These are phyloP conservation scores for Helicoverpa assulta DNA, from an alignment of 2,888 invertebrate species.

Conservation along the genomic window DNA sequence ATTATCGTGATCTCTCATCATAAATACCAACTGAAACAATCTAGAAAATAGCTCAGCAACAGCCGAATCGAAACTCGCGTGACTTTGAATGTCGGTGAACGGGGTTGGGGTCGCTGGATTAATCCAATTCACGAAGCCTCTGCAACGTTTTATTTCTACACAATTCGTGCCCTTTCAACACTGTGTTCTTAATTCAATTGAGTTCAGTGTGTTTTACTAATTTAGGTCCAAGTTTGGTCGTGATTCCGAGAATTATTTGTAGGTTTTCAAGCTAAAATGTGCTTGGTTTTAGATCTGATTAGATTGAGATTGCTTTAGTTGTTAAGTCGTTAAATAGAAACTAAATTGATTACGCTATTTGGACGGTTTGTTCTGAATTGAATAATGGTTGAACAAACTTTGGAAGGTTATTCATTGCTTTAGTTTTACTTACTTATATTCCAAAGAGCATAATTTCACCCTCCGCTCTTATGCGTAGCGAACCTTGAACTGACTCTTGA, in stretches of 20 bases:
- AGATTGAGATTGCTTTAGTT: slow-evolving; percentile 31
- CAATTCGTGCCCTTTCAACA: slow-evolving; percentile 57
- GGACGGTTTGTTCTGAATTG: not conserved
- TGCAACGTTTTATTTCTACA: slow-evolving; percentile 66
- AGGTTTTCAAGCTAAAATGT: slow-evolving; percentile 28
- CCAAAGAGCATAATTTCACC: slow-evolving; percentile 17
- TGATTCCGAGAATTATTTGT: slow-evolving; percentile 34
- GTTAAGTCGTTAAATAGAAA: slow-evolving; percentile 2
- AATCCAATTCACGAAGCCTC: slow-evolving; percentile 77
- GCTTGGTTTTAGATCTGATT: slow-evolving; percentile 38
- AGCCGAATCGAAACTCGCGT: slow-evolving; percentile 69
- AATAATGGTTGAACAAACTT: not conserved
- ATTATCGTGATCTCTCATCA: slow-evolving; percentile 10
- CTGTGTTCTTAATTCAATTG: slow-evolving; percentile 55
- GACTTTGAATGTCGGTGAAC: slow-evolving; percentile 74
- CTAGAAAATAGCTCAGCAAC: slow-evolving; percentile 38
- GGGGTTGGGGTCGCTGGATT: slow-evolving; percentile 75
- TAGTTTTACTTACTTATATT: not conserved
- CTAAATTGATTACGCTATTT: not conserved
- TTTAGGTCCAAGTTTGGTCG: slow-evolving; percentile 40
- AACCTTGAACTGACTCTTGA: slow-evolving; percentile 23
- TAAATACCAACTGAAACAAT: slow-evolving; percentile 12
- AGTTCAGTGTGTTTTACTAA: slow-evolving; percentile 51
- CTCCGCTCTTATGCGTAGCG: slow-evolving; percentile 26
- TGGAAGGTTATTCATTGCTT: not conserved